These are phyloP conservation scores for Netelia fuscicornis DNA, from an alignment of 2,888 invertebrate genomes.

Conservation along the genomic window DNA sequence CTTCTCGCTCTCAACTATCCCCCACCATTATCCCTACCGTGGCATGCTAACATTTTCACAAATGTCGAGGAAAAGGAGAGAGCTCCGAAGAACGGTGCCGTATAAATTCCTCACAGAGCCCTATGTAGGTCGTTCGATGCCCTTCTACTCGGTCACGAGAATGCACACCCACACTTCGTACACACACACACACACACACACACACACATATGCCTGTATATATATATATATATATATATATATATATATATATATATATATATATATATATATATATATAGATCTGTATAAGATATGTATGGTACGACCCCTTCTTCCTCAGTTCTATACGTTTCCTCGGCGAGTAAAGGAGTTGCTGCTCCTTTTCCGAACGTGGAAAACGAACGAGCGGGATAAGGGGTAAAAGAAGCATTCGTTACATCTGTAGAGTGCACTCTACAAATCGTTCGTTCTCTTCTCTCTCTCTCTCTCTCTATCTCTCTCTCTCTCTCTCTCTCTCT, in stretches of 20 bases:
- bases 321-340: slow-evolving; percentile 40
- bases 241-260: not conserved
- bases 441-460: slow-evolving; percentile 60
- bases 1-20: not conserved
- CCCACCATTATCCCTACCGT: no score
- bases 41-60: slow-evolving; percentile 51
- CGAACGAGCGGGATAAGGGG: slow-evolving; percentile 61
- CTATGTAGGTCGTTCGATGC: slow-evolving; percentile 69
- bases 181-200: not conserved
- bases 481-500: slow-evolving; percentile 12
- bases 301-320: slow-evolving; percentile 42
- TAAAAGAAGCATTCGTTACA: slow-evolving; percentile 66
- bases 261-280: not conserved
- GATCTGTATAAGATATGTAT: not conserved
- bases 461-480: not conserved
- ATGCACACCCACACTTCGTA: slow-evolving; percentile 2
- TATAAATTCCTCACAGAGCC: slow-evolving; percentile 71
- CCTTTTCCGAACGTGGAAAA: slow-evolving; percentile 54
- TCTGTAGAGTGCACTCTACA: slow-evolving; percentile 63
- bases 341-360: slow-evolving; percentile 53
- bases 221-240: not conserved
- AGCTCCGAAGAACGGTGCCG: slow-evolving; percentile 46
- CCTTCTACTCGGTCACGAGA: slow-evolving; percentile 50
- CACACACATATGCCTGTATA: not conserved
- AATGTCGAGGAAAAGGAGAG: slow-evolving; percentile 50